These are phyloP conservation scores for Alviniconcha strummeri DNA, from an alignment of 2,888 invertebrate genomes.

Conservation along the genomic window DNA sequence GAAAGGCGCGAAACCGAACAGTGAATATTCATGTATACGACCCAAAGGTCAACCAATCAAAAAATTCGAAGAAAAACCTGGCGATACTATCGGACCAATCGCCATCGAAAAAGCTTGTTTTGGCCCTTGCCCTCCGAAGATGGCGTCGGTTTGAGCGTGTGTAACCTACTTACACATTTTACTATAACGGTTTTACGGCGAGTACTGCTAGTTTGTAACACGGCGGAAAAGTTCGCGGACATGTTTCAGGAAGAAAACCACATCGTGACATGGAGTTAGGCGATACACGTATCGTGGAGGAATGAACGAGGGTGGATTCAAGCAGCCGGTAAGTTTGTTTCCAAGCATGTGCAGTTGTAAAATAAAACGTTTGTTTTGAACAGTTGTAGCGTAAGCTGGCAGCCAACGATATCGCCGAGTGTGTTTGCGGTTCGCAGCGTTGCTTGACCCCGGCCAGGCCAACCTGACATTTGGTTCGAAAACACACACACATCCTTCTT, in stretches of 20 bases:
- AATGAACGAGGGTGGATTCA: slow-evolving; percentile 32
- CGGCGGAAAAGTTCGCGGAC: slow-evolving; percentile 15
- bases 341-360: slow-evolving; percentile 13
- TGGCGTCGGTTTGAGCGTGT: slow-evolving; percentile 66
- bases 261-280: slow-evolving; percentile 23
- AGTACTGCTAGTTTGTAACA: slow-evolving; percentile 20
- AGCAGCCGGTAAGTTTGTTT: slow-evolving; percentile 34
- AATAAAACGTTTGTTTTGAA: slow-evolving; percentile 30
- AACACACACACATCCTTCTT: no score
- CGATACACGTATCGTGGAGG: slow-evolving; percentile 12
- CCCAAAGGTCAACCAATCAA: slow-evolving; percentile 37
- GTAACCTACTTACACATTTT: slow-evolving; percentile 49
- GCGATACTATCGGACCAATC: slow-evolving; percentile 44
- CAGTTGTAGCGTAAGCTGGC: slow-evolving; percentile 16
- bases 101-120: slow-evolving; percentile 39
- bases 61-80: slow-evolving; percentile 37
- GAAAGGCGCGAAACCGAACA: slow-evolving; percentile 37
- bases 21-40: slow-evolving; percentile 36
- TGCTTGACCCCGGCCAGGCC: slow-evolving; percentile 26
- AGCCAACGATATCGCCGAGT: slow-evolving; percentile 26
- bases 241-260: slow-evolving; percentile 11
- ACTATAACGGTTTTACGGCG: slow-evolving; percentile 40
- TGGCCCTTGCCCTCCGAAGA: slow-evolving; percentile 51
- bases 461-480: no score
- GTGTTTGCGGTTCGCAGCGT: slow-evolving; percentile 5